Evolutionary conservation across 2,888 invertebrate species (phyloP).

Genomic region (Sphecodes monilicornis): DNA sequence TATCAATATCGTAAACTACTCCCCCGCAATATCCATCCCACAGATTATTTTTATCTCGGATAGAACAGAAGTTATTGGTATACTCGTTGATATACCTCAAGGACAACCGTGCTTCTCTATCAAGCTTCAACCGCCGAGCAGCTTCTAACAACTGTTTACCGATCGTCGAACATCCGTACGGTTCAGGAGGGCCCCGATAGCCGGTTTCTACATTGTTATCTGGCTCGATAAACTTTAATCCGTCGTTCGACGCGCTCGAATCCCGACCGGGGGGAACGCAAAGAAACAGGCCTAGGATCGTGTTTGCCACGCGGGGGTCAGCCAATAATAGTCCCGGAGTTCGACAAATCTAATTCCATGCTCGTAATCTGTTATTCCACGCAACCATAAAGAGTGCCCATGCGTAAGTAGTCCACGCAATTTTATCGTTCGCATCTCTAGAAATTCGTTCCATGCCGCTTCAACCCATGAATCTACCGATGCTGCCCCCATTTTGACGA

Average conservation of each 20-base stretch:
- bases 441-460: not conserved
- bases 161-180: constrained; percentile 26
- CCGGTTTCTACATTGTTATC: constrained; percentile 30
- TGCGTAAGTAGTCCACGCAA: not conserved
- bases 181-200: constrained; percentile 13
- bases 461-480: not conserved
- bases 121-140: constrained; percentile 2
- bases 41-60: constrained; percentile 18
- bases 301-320: not conserved
- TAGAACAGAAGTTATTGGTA: constrained; percentile 31
- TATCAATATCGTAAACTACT: not conserved
- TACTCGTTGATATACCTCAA: not conserved
- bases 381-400: not conserved
- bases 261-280: not conserved
- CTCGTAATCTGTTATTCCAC: not conserved
- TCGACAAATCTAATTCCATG: not conserved
- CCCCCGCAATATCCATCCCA: not conserved
- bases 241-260: constrained; percentile 24
- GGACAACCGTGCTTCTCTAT: constrained; percentile 4
- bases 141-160: constrained; percentile 33
- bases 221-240: constrained; percentile 47
- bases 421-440: not conserved
- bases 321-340: not conserved
- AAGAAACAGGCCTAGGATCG: not conserved
- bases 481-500: not conserved